Evolutionary conservation across 2,888 invertebrate species (phyloP).

Genomic region (Ormyrus nitidulus): DNA sequence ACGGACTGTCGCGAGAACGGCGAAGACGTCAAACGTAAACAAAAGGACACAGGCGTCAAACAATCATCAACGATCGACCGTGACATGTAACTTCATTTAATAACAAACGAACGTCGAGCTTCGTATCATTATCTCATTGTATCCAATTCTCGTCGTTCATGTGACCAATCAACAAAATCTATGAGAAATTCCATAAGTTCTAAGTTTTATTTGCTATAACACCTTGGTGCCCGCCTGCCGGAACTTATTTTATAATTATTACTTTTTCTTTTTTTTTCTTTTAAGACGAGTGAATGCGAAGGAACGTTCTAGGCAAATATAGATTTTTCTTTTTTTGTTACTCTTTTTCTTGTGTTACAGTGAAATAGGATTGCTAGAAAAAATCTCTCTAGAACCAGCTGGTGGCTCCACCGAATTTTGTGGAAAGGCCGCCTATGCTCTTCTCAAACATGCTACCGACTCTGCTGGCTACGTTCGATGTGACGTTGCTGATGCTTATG

Average conservation of each 20-base stretch:
- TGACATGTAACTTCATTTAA: slow-evolving; percentile 22
- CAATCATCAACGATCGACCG: slow-evolving; percentile 54
- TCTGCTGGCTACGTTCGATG: slow-evolving; percentile 90
- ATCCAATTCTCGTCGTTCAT: slow-evolving; percentile 25
- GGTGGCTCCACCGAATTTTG: slow-evolving; percentile 89
- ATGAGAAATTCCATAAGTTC: slow-evolving; percentile 26
- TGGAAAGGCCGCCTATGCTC: slow-evolving; percentile 92
- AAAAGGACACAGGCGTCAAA: slow-evolving; percentile 56
- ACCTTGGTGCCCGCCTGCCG: slow-evolving; percentile 46
- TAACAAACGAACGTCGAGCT: slow-evolving; percentile 43
- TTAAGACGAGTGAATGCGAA: slow-evolving; percentile 62
- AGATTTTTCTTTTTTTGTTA: slow-evolving; percentile 43
- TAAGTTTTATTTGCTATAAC: slow-evolving; percentile 36
- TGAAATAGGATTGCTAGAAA: slow-evolving; percentile 37
- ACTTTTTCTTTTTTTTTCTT: slow-evolving; percentile 36
- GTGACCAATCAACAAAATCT: slow-evolving; percentile 28
- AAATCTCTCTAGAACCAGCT: slow-evolving; percentile 85
- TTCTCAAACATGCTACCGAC: slow-evolving; percentile 94
- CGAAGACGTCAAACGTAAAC: slow-evolving; percentile 48
- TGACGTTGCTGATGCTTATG: slow-evolving; percentile 86
- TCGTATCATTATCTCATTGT: background rate
- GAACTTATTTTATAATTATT: slow-evolving; percentile 57
- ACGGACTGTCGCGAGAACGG: slow-evolving; percentile 52
- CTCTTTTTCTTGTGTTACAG: background rate
- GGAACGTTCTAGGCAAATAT: slow-evolving; percentile 65